Conservation (phyloP, 2,888 invertebrate genomes). For the Oscheius sp. region DNA sequence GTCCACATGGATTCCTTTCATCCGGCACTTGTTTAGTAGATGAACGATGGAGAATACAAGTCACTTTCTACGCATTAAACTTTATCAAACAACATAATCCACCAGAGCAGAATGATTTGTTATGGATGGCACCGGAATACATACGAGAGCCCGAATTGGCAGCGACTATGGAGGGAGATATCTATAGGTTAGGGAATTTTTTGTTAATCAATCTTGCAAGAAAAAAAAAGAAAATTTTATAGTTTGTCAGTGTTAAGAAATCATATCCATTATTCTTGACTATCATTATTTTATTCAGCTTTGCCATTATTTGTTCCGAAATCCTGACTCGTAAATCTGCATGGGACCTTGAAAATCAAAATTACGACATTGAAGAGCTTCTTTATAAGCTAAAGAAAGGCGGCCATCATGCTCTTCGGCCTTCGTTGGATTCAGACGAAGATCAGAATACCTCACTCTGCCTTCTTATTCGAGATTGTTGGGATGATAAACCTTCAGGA, state of each 20-base stretch:
- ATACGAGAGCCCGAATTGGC: slow-evolving; percentile 42
- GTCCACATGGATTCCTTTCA: slow-evolving; percentile 54
- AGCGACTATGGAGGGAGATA: slow-evolving; percentile 57
- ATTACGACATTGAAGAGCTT: slow-evolving; percentile 43
- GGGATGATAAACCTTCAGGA: slow-evolving; percentile 58
- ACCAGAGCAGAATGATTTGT: slow-evolving; percentile 26
- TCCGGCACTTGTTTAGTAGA: slow-evolving; percentile 54
- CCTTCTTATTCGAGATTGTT: slow-evolving; percentile 58
- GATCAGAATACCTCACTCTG: slow-evolving; percentile 29
- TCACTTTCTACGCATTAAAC: slow-evolving; percentile 43
- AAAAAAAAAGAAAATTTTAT: not conserved
- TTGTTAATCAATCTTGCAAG: slow-evolving; percentile 25
- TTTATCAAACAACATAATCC: slow-evolving; percentile 36
- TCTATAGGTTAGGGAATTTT: slow-evolving; percentile 59
- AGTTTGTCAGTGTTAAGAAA: not conserved
- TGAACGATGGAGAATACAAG: slow-evolving; percentile 55
- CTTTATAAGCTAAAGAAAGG: slow-evolving; percentile 64
- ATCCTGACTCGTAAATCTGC: slow-evolving; percentile 62
- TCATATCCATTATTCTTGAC: not conserved
- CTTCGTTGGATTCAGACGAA: slow-evolving; percentile 47
- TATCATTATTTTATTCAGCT: slow-evolving; percentile 34
- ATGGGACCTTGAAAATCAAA: slow-evolving; percentile 60
- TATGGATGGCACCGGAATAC: slow-evolving; percentile 67
- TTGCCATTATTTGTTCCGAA: slow-evolving; percentile 66
- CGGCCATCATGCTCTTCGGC: slow-evolving; percentile 52